These are phyloP conservation scores for Trachymyrmex cornetzi DNA, from an alignment of 1,140 invertebrate genomes.

Conservation along the genomic window DNA sequence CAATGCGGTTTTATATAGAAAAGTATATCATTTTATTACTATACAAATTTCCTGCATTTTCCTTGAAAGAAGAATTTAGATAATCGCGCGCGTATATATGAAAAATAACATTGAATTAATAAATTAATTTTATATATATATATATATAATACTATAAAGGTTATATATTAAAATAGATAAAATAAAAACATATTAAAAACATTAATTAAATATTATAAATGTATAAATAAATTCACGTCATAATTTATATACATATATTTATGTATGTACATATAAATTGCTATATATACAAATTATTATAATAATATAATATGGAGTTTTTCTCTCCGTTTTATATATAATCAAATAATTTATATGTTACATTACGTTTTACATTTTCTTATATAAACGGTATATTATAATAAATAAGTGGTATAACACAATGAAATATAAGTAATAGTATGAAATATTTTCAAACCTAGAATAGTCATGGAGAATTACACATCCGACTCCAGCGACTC, in stretches of 20 bases:
- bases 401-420: background rate
- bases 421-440: background rate
- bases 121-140: background rate
- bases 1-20: background rate
- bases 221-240: background rate
- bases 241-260: background rate
- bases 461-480: slow-evolving; percentile 89
- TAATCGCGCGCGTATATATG: background rate
- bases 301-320: too few species aligned
- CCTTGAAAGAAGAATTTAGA: background rate
- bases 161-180: too few species aligned
- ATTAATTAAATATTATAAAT: too few species aligned
- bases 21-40: slow-evolving; percentile 2
- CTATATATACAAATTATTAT: too few species aligned
- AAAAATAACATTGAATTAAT: slow-evolving; percentile 1
- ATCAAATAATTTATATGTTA: too few species aligned
- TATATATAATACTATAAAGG: too few species aligned
- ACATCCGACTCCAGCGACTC: slow-evolving; percentile 94
- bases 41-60: too few species aligned
- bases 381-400: background rate
- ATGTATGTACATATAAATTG: too few species aligned
- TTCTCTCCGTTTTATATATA: too few species aligned
- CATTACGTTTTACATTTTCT: background rate
- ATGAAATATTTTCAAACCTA: background rate
- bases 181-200: too few species aligned